Evolutionary conservation across 2,113 vertebrate species (phyloP), one percentile per base, ranked within the genome.

Genomic region (Pseudorasbora parva): DNA sequence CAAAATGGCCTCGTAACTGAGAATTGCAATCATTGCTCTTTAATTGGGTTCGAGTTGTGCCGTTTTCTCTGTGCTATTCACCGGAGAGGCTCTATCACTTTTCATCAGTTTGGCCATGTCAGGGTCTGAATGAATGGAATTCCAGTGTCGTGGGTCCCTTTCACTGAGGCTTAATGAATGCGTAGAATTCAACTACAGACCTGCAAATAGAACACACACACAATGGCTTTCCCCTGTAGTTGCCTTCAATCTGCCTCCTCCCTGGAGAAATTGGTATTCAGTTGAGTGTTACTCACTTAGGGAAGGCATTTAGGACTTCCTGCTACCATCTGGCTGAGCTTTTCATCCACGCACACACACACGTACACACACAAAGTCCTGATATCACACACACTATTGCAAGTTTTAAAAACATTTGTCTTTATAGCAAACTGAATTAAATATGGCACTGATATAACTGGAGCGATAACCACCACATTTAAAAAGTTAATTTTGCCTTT

Each of bases 211-310:
- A 86, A 83, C 64, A 37, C 85, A 19, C 83, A 77, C 89, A 90
- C 88, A 88, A 89, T 89, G 90, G 78, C 85, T 64, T 84, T 80
- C 56, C 60, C 85, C 83, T 89, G 89, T 84, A 77, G 89, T 71
- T 88, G 84, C 75, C 25, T 91, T 91, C 91, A 91, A 90, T 92
- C 90, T 91, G 87, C 89, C 89, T 90, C 90, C 88, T 91, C 92
- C 90, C 92, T 88, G 87, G 91, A 88, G 92, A 93, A 92, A 90
- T 91, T 91, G 92, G 91, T 92, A 90, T 92, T 92, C 93, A 91
- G 82, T 41, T 86, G 91, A 91, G 91, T 90, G 83, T 90, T 91
- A 89, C 91, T 93, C 90, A 92, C 92, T 93, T 91, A 92, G 87
- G 81, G 84, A 91, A 92, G 91, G 90, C 90, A 90, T 93, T 91